These are phyloP conservation scores for Sympetrum striolatum DNA, from an alignment of 2,888 invertebrate species.

Conservation along the genomic window DNA sequence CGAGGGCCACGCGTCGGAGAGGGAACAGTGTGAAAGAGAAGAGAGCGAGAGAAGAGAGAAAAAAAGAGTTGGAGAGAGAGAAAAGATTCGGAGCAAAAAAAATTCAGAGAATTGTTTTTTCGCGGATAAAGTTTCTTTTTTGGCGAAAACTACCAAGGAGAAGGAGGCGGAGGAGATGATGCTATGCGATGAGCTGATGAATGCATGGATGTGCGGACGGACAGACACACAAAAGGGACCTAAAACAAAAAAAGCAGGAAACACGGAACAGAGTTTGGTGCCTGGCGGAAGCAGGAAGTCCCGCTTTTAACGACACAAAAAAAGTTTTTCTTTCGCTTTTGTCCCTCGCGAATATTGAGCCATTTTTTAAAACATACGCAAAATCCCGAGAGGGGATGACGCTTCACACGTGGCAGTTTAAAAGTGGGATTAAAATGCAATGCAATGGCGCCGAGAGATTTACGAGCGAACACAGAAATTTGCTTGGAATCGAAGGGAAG, in stretches of 20 bases:
- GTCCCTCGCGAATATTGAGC: neutral
- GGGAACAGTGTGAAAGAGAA: constrained; percentile 33
- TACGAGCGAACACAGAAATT: too few relatives aligned
- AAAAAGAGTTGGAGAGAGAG: constrained; percentile 9
- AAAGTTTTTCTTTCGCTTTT: neutral
- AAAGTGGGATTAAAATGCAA: too few relatives aligned
- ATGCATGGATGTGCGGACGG: neutral
- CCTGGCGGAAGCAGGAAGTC: neutral
- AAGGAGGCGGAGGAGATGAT: neutral
- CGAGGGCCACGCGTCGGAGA: constrained; percentile 2
- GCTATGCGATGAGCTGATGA: neutral
- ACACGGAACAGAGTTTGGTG: neutral
- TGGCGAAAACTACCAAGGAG: neutral
- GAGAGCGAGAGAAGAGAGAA: constrained; percentile 5
- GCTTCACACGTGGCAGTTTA: too few relatives aligned
- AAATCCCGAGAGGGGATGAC: too few relatives aligned
- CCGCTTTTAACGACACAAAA: neutral
- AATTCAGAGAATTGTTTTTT: too few relatives aligned
- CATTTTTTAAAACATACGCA: too few relatives aligned
- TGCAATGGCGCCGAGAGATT: too few relatives aligned
- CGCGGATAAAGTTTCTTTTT: too few relatives aligned
- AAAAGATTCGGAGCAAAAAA: neutral
- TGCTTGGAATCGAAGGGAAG: too few relatives aligned
- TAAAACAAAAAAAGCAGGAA: constrained; percentile 18
- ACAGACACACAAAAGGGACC: constrained; percentile 26